These are phyloP conservation scores for Alethe diademata DNA, from an alignment of 2,113 vertebrate species.

Conservation along the genomic window DNA sequence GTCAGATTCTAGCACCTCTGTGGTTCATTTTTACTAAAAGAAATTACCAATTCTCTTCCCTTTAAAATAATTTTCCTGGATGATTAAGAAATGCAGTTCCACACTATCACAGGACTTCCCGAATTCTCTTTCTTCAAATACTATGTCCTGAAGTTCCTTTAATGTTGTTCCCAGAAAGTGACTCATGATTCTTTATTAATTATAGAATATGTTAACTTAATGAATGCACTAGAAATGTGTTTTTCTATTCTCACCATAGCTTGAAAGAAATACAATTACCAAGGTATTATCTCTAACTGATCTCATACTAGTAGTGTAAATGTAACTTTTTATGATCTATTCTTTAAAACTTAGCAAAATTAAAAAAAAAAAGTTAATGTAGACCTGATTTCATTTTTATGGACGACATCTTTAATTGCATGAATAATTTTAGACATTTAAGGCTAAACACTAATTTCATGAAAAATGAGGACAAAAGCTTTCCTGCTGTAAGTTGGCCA, in stretches of 20 bases:
- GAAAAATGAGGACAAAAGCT: background rate
- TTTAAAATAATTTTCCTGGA: background rate
- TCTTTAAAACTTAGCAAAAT: background rate
- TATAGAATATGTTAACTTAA: conserved; percentile 28
- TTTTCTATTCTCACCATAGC: background rate
- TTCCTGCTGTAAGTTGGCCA: background rate
- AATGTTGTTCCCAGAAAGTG: conserved; percentile 28
- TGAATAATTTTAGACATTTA: background rate
- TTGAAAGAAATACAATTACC: background rate
- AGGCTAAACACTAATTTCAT: background rate
- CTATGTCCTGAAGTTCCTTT: background rate
- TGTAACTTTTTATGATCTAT: background rate
- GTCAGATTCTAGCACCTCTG: background rate
- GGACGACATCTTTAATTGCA: background rate
- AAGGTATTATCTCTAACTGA: background rate
- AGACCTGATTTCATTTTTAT: background rate
- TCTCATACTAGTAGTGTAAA: background rate
- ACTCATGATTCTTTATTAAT: conserved; percentile 28
- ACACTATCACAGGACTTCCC: background rate
- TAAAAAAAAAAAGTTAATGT: background rate
- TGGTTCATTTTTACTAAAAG: background rate
- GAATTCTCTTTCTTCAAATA: background rate
- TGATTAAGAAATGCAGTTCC: background rate
- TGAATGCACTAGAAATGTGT: background rate
- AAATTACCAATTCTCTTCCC: background rate